Evolutionary conservation across 2,888 invertebrate genomes (phyloP).

Genomic region (Ophion obscuratus): DNA sequence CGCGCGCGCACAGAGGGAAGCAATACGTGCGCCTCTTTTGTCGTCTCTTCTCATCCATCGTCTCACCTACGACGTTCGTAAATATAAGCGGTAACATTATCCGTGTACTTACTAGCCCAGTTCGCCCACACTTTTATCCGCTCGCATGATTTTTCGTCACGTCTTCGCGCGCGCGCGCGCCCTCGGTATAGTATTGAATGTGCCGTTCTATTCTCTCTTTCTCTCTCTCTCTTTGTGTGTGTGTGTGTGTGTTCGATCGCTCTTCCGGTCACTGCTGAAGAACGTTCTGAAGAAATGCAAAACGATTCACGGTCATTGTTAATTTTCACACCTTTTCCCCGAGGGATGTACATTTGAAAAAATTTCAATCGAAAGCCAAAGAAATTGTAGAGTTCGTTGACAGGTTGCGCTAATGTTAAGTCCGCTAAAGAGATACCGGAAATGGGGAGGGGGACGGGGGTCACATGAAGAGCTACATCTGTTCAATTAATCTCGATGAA

Average conservation of each 20-base stretch:
- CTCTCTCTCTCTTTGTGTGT: no score
- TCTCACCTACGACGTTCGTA: constrained; percentile 51
- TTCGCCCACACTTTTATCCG: constrained; percentile 59
- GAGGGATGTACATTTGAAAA: no score
- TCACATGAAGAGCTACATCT: constrained; percentile 17
- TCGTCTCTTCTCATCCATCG: constrained; percentile 33
- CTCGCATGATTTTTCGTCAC: constrained; percentile 53
- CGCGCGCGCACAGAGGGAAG: no score
- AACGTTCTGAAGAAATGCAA: background rate
- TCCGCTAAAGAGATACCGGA: background rate
- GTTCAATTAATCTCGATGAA: constrained; percentile 62
- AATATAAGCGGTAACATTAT: constrained; percentile 46
- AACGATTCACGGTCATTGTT: no score
- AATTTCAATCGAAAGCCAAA: no score
- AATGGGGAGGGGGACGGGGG: background rate
- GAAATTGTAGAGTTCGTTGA: no score
- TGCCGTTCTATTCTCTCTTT: background rate
- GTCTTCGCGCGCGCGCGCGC: constrained; percentile 23
- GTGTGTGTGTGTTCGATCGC: background rate
- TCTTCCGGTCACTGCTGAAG: background rate
- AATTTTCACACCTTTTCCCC: no score
- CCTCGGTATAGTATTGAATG: background rate
- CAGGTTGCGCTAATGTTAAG: no score
- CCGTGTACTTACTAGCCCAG: constrained; percentile 36
- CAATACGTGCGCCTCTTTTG: background rate